Evolutionary conservation across 2,113 vertebrate species (phyloP).

Genomic region (Pelecanus crispus): DNA sequence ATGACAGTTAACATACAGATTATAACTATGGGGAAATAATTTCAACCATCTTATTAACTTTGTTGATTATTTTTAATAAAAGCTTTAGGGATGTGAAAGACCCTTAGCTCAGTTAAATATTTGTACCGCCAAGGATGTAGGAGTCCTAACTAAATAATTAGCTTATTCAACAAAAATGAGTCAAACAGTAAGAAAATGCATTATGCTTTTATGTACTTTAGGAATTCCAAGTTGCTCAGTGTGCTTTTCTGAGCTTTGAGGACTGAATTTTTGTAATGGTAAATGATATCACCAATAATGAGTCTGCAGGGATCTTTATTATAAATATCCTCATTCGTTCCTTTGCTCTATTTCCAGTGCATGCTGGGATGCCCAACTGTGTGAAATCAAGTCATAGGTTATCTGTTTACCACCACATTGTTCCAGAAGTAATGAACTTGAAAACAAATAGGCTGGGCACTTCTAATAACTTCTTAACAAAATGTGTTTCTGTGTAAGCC

Average conservation of each 20-base stretch:
- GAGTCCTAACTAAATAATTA: not conserved
- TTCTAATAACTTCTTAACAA: slow-evolving; percentile 5
- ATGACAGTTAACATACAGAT: not conserved
- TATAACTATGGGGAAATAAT: not conserved
- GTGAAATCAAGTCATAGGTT: slow-evolving; percentile 74
- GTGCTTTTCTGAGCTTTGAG: not conserved
- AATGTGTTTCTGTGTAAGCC: not conserved
- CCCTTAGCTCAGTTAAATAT: not conserved
- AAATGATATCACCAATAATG: slow-evolving; percentile 55
- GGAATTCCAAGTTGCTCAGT: not conserved
- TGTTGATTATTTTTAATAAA: not conserved
- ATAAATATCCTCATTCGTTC: slow-evolving; percentile 53
- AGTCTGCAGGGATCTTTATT: slow-evolving; percentile 50
- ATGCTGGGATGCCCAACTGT: slow-evolving; percentile 52
- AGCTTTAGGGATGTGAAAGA: not conserved
- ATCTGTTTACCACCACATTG: slow-evolving; percentile 63
- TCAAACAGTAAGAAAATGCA: not conserved
- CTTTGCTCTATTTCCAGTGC: slow-evolving; percentile 64
- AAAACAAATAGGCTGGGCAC: not conserved
- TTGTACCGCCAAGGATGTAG: not conserved
- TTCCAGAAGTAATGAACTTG: slow-evolving; percentile 23
- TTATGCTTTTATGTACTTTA: not conserved
- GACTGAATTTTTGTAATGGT: slow-evolving; percentile 32
- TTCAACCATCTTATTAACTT: not conserved
- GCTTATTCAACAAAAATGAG: not conserved